Evolutionary conservation across 1,140 invertebrate species (phyloP).

Genomic region (Drosophila fuyamai): DNA sequence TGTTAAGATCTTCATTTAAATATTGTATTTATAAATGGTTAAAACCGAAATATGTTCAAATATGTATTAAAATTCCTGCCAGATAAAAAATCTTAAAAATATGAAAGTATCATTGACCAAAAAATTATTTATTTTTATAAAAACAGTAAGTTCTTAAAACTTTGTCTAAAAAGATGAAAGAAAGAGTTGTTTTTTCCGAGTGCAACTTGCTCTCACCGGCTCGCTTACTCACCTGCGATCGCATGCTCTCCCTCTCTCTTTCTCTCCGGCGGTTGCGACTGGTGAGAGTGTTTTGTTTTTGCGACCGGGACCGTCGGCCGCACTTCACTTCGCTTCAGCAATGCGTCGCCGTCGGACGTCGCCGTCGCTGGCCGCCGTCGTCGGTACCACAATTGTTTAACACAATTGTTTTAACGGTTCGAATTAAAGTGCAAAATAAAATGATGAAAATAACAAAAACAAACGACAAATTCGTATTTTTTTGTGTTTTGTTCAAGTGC

Average conservation of each 20-base stretch:
- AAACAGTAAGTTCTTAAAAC: no score
- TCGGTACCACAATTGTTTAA: slow-evolving; percentile 26
- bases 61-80: no score
- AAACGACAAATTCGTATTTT: slow-evolving; percentile 13
- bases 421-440: background rate
- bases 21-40: no score
- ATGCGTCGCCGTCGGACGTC: slow-evolving; percentile 41
- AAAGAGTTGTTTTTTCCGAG: background rate
- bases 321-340: slow-evolving; percentile 20
- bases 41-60: no score
- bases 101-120: no score
- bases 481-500: slow-evolving; percentile 34
- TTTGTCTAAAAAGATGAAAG: no score
- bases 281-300: slow-evolving; percentile 25
- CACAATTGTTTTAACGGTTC: slow-evolving; percentile 28
- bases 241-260: slow-evolving; percentile 7
- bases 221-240: slow-evolving; percentile 20
- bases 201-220: slow-evolving; percentile 19
- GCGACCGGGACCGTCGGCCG: slow-evolving; percentile 11
- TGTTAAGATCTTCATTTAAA: no score
- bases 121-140: no score
- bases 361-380: slow-evolving; percentile 33
- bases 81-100: no score
- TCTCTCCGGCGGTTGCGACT: slow-evolving; percentile 9
- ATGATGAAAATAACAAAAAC: background rate